phyloP scores from a whole-genome alignment of 2,888 invertebrate species.

The Syrphus vitripennis region DNA sequence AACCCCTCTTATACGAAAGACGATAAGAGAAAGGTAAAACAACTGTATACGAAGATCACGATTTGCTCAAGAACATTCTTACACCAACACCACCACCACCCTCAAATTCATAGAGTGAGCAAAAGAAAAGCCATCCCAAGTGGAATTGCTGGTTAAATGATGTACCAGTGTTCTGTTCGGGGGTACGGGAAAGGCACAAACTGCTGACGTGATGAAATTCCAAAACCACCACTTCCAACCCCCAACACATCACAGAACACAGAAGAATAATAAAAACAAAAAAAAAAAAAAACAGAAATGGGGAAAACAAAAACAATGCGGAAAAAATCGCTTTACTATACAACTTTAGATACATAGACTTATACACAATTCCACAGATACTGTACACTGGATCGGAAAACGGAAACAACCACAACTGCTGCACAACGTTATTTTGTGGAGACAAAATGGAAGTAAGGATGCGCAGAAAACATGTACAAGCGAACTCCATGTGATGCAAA shows the following conservation, averaged over 20 bases:
- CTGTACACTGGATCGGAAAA: conserved; percentile 9
- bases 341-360: conserved; percentile 38
- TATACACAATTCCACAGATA: conserved; percentile 21
- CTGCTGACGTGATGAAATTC: conserved; percentile 74
- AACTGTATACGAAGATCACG: conserved; percentile 69
- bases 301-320: conserved; percentile 64
- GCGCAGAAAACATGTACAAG: conserved; percentile 67
- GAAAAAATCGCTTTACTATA: conserved; percentile 56
- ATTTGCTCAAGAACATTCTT: conserved; percentile 62
- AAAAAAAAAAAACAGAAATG: conserved; percentile 40
- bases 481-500: conserved; percentile 66
- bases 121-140: conserved; percentile 42
- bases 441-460: conserved; percentile 71
- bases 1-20: conserved; percentile 15
- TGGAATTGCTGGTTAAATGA: conserved; percentile 70
- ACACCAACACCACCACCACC: neutral
- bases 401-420: conserved; percentile 69
- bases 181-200: conserved; percentile 72
- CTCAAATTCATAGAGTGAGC: neutral
- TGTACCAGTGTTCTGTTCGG: conserved; percentile 58
- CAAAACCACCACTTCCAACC: conserved; percentile 60
- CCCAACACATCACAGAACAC: conserved; percentile 20
- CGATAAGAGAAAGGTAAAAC: conserved; percentile 61
- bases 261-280: conserved; percentile 34
- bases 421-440: conserved; percentile 67